Evolutionary conservation across 2,113 vertebrate species (phyloP).

Genomic region (Azemiops feae): DNA sequence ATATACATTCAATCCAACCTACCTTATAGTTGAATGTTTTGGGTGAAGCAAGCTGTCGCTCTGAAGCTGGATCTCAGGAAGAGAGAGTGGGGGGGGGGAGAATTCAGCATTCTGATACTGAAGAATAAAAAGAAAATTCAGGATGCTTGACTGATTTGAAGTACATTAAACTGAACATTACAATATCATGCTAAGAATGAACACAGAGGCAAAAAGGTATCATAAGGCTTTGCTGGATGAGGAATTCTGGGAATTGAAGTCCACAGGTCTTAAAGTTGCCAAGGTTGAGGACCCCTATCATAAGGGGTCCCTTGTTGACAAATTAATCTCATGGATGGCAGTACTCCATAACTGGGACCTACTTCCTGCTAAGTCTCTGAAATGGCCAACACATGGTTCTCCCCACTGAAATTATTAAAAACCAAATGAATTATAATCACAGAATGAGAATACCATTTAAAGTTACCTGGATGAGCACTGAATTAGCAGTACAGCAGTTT

Average conservation of each 20-base stretch:
- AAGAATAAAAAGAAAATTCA: not conserved
- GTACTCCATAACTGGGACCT: not conserved
- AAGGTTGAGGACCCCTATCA: no score
- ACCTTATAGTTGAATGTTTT: not conserved
- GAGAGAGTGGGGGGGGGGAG: not conserved
- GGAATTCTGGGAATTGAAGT: no score
- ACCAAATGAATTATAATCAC: not conserved
- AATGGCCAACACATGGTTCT: not conserved
- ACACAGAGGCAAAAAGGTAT: not conserved
- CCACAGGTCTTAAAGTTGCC: no score
- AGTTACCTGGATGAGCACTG: not conserved
- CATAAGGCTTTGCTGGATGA: no score
- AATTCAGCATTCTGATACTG: not conserved
- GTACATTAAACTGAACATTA: not conserved
- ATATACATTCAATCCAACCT: not conserved
- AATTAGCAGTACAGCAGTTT: not conserved
- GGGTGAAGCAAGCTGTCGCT: not conserved
- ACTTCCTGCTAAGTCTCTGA: not conserved
- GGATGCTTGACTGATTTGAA: not conserved
- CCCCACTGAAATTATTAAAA: not conserved
- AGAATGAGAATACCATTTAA: not conserved
- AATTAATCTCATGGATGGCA: not conserved
- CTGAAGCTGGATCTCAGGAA: not conserved
- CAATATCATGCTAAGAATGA: not conserved
- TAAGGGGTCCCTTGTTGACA: not conserved